Base-by-base conservation (phyloP, 2,888 invertebrate species). In the Cryptocheilus praepositus region DNA sequence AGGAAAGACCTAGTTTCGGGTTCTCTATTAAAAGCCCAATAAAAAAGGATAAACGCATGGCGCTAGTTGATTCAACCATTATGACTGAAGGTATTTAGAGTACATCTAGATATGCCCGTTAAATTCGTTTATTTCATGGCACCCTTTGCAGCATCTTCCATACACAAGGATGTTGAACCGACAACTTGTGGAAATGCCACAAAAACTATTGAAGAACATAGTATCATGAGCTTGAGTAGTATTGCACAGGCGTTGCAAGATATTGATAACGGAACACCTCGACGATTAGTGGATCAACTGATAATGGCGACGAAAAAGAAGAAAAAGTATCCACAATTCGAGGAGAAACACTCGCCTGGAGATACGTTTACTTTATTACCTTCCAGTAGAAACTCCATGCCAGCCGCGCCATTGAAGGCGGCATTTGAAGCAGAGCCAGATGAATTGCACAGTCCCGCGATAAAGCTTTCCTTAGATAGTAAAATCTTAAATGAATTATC, bases 181-280 rank as follows among this genome's bases (percentile, higher is more conserved):
- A 43, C 3, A 8, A 53, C 51, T 16, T 19, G 59, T 15, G 25
- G 62, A 15, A 68, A 61, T 55, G 19, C 44, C 8, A 58, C 66
- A n/a, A 77, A 66, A 11, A 74, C 74, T 13, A 59, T 69, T 25
- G 77, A 82, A 53, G 82, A 85, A 45, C 81, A 80, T 18, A 85
- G 84, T 51, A 60, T 86, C 5, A 83, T 88, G 84, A 88, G 86
- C 72, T 65, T 88, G 18, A 85, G 82, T 21, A 83, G 80, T 54
- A 88, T 88, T 52, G 86, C 84, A 19, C 80, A 82, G 60, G 81
- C 81, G n/a, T 65, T 88, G 2, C 79, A 85, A 56, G 79, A 84
- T 36, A 77, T 77, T 11, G 82, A 85, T 22, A 81, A 75, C 25
- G 79, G 71, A 11, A 85, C 86, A 15, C 87, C 87, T 2, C 71